phyloP scores from a whole-genome alignment of 35 echinoderm and acorn worm genomes.

The Holothuria glaberrima region DNA sequence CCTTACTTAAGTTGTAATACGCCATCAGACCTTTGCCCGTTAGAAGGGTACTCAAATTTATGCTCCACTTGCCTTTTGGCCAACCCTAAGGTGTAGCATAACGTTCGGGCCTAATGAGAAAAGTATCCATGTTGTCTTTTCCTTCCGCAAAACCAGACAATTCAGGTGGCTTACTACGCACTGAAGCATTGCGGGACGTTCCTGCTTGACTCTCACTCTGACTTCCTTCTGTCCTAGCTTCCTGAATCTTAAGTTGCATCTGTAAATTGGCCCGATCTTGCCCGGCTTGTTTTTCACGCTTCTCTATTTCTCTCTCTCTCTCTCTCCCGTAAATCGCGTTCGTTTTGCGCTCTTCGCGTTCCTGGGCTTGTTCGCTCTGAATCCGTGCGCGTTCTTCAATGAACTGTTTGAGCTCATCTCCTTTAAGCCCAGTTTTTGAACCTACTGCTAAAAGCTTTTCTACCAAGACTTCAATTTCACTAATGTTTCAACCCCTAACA shows the following conservation, averaged over 20 bases:
- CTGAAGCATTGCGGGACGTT: neutral
- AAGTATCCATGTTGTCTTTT: slow-evolving; percentile 27
- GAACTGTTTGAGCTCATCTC: slow-evolving; percentile 12
- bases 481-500: neutral
- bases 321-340: neutral
- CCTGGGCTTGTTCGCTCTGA: neutral
- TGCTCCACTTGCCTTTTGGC: neutral
- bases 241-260: slow-evolving; percentile 19
- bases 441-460: slow-evolving; percentile 9
- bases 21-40: slow-evolving; percentile 6
- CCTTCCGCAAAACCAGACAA: slow-evolving; percentile 13
- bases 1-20: slow-evolving; percentile 24
- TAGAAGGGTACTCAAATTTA: slow-evolving; percentile 16
- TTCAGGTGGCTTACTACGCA: neutral
- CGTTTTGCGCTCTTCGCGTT: slow-evolving; percentile 19
- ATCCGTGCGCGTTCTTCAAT: slow-evolving; percentile 22
- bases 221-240: neutral
- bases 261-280: slow-evolving; percentile 31
- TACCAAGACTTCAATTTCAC: neutral
- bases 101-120: slow-evolving; percentile 12
- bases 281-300: neutral
- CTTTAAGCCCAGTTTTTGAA: slow-evolving; percentile 19
- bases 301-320: neutral
- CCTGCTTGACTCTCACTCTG: slow-evolving; percentile 11
- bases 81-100: neutral